Percentiles rank a stretch among this genome's conserved stretches.
Conservation (phyloP, 2,888 invertebrate genomes). For the Ypsolopha sequella region DNA sequence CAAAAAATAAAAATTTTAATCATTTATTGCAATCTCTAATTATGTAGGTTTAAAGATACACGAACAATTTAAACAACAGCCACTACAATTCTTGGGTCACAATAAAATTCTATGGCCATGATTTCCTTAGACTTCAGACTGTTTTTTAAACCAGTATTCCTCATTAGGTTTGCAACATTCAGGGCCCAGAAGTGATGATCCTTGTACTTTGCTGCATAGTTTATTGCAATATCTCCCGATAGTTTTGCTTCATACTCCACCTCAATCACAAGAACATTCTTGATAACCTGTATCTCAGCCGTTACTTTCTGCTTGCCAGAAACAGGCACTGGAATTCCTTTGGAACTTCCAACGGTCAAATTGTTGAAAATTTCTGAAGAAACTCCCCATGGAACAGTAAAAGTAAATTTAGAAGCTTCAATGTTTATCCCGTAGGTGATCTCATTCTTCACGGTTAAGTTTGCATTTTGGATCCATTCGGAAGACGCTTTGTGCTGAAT, state of each 20-base stretch:
- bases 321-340: conserved; percentile 38
- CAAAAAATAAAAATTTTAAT: no score
- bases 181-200: conserved; percentile 50
- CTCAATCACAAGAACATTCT: conserved; percentile 36
- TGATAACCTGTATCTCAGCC: conserved; percentile 38
- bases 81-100: no score
- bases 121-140: no score
- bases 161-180: conserved; percentile 28
- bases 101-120: no score
- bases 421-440: conserved; percentile 34
- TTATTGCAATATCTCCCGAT: conserved; percentile 41
- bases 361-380: conserved; percentile 39
- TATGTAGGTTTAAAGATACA: no score
- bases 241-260: conserved; percentile 29
- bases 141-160: conserved; percentile 19
- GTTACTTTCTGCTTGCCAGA: conserved; percentile 38
- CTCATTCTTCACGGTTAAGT: conserved; percentile 32
- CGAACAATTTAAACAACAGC: no score
- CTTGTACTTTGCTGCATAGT: conserved; percentile 26
- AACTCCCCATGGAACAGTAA: conserved; percentile 34
- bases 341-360: conserved; percentile 33
- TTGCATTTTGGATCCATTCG: conserved; percentile 32
- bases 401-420: conserved; percentile 35
- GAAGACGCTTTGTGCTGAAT: conserved; percentile 43
- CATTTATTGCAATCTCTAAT: no score